phyloP scores from a whole-genome alignment of 1,140 invertebrate genomes.

The Leptinotarsa defecta region DNA sequence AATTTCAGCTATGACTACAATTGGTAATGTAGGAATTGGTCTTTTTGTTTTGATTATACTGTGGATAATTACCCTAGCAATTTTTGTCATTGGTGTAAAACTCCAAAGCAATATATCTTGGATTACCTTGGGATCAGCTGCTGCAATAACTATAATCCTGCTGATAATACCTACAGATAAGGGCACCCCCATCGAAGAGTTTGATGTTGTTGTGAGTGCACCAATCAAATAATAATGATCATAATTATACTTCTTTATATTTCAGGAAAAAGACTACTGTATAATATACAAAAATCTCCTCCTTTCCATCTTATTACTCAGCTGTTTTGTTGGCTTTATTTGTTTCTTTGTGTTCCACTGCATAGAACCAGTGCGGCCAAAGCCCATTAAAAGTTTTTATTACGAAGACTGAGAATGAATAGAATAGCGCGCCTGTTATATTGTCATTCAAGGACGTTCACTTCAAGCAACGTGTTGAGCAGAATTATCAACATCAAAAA shows the following conservation, averaged over 20 bases:
- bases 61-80: slow-evolving; percentile 60
- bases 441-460: slow-evolving; percentile 33
- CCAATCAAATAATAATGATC: slow-evolving; percentile 14
- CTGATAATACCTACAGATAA: slow-evolving; percentile 60
- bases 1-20: slow-evolving; percentile 53
- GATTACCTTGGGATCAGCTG: slow-evolving; percentile 57
- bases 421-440: slow-evolving; percentile 24
- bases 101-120: slow-evolving; percentile 62
- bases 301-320: slow-evolving; percentile 57
- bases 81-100: slow-evolving; percentile 62
- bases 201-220: slow-evolving; percentile 39
- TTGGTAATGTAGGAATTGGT: slow-evolving; percentile 62
- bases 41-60: slow-evolving; percentile 62
- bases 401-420: slow-evolving; percentile 33
- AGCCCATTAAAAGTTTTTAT: slow-evolving; percentile 45
- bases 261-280: slow-evolving; percentile 64
- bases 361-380: slow-evolving; percentile 57
- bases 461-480: slow-evolving; percentile 46
- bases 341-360: slow-evolving; percentile 61
- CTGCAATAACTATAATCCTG: slow-evolving; percentile 60
- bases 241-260: slow-evolving; percentile 42
- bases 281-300: slow-evolving; percentile 62
- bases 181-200: slow-evolving; percentile 52
- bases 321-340: slow-evolving; percentile 57
- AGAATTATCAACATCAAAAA: slow-evolving; percentile 63